A percentile compares a stretch with the other conserved stretches of the same genome.
Evolutionary conservation across 2,113 vertebrate species (phyloP).

Genomic region (Pteropus alecto): DNA sequence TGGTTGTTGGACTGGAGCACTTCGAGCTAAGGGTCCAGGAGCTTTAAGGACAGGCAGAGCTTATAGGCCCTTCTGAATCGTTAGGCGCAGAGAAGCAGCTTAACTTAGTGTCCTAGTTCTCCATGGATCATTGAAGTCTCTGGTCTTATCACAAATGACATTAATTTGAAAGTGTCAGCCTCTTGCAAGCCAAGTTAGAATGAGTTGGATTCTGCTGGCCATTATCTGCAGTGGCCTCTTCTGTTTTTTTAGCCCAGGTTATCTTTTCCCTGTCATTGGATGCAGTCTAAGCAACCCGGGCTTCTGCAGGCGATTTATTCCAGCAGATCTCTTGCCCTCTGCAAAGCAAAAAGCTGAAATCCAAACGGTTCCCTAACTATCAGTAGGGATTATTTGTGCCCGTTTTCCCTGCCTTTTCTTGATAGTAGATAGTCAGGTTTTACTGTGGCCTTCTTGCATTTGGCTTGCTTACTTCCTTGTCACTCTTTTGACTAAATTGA

Average conservation of each 20-base stretch:
- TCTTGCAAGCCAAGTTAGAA: background rate
- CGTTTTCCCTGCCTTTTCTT: background rate
- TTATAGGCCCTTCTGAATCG: background rate
- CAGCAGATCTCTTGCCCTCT: constrained; percentile 5
- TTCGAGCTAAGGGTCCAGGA: background rate
- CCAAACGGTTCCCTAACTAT: background rate
- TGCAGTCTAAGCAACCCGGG: background rate
- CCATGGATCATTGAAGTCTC: background rate
- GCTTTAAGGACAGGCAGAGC: background rate
- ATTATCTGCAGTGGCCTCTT: background rate
- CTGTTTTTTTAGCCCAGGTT: background rate
- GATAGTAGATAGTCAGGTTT: background rate
- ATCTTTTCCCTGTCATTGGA: background rate
- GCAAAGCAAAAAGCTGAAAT: constrained; percentile 38
- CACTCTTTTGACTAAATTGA: background rate
- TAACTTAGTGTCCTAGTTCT: background rate
- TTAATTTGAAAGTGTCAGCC: background rate
- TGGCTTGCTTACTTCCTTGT: background rate
- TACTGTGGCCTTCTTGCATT: background rate
- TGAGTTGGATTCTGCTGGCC: background rate
- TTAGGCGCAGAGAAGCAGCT: background rate
- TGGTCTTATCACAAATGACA: background rate
- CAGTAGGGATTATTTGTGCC: background rate
- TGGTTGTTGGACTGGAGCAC: background rate
- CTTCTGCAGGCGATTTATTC: constrained; percentile 30